A percentile compares a stretch with the other conserved stretches of the same genome.
These are phyloP conservation scores for Erebia palarica DNA, from an alignment of 2,888 invertebrate species.

Conservation along the genomic window DNA sequence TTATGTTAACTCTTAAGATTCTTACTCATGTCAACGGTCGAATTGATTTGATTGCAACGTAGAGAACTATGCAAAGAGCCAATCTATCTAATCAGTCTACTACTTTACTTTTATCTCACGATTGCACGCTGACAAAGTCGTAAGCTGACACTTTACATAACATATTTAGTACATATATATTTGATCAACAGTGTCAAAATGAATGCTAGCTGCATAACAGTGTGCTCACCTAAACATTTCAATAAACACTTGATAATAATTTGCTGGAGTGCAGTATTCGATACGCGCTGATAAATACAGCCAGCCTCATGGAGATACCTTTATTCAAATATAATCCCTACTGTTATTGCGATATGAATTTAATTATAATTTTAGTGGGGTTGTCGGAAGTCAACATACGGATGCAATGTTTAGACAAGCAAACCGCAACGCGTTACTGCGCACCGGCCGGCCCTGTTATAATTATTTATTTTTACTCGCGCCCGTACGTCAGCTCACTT, in stretches of 20 bases:
- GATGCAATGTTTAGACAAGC: slow-evolving; percentile 72
- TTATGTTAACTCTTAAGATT: too few relatives aligned
- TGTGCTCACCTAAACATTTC: slow-evolving; percentile 17
- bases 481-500: slow-evolving; percentile 45
- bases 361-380: slow-evolving; percentile 14
- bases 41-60: too few relatives aligned
- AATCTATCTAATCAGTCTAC: background rate
- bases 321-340: slow-evolving; percentile 22
- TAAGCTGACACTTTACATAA: background rate
- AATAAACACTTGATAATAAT: slow-evolving; percentile 25
- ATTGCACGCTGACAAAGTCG: background rate
- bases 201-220: background rate
- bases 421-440: slow-evolving; percentile 67
- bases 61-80: too few relatives aligned
- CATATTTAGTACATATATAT: background rate
- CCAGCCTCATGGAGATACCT: slow-evolving; percentile 6
- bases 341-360: slow-evolving; percentile 17
- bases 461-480: slow-evolving; percentile 75
- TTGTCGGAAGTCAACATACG: slow-evolving; percentile 68
- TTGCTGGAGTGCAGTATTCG: slow-evolving; percentile 17
- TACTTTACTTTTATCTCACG: too few relatives aligned
- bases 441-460: slow-evolving; percentile 62
- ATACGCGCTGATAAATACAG: slow-evolving; percentile 20
- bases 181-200: background rate
- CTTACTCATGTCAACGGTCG: too few relatives aligned